Percentiles rank a stretch among this genome's conserved stretches.
phyloP scores from a whole-genome alignment of 2,888 invertebrate genomes.

The Caenorhabditis doughertyi region DNA sequence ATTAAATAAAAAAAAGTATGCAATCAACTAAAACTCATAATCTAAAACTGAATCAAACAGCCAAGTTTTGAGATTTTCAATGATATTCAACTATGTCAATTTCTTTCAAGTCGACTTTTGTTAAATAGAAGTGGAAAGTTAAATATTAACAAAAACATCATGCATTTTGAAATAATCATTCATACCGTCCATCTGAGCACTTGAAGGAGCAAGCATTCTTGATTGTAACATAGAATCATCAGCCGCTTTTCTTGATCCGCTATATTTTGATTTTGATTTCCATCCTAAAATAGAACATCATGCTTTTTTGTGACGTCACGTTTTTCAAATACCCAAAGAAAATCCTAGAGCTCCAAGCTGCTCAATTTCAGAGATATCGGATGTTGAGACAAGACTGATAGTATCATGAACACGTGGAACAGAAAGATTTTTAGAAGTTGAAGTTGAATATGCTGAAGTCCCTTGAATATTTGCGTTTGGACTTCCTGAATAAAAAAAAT shows the following conservation, averaged over 20 bases:
- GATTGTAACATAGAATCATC: constrained; percentile 70
- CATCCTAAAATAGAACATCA: constrained; percentile 32
- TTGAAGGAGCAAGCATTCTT: constrained; percentile 50
- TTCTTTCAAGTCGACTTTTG: background rate
- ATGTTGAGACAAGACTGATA: constrained; percentile 78
- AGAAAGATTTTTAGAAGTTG: constrained; percentile 67
- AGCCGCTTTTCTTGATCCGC: constrained; percentile 58
- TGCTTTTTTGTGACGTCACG: background rate
- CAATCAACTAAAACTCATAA: too few species aligned
- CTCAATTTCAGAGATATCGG: constrained; percentile 79
- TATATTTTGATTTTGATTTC: constrained; percentile 69
- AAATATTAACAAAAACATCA: background rate
- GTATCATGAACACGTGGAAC: constrained; percentile 77
- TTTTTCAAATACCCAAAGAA: constrained; percentile 70
- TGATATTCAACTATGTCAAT: background rate
- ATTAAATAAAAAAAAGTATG: too few species aligned
- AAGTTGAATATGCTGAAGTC: background rate
- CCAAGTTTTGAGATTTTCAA: background rate
- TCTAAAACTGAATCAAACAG: too few species aligned
- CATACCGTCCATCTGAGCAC: constrained; percentile 58
- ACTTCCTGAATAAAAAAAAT: constrained; percentile 33
- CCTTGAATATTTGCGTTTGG: constrained; percentile 29
- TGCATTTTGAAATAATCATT: background rate
- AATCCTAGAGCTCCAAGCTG: constrained; percentile 78
- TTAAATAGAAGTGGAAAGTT: constrained; percentile 3